Evolutionary conservation across 2,888 invertebrate species (phyloP), one percentile per base, ranked within the genome.

Genomic region (Pantelozetes paolii): DNA sequence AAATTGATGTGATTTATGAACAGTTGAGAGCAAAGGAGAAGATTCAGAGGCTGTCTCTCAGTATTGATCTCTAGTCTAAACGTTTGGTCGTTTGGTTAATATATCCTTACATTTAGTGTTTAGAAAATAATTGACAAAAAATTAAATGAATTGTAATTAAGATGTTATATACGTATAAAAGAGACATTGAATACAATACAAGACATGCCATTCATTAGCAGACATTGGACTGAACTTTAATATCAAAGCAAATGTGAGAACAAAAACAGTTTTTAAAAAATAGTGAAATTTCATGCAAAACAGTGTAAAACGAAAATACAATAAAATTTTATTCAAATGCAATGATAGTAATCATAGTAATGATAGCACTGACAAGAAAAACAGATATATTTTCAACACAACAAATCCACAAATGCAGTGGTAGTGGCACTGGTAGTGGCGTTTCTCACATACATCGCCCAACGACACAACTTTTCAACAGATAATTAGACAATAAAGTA

Each of bases 401-500:
- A 50, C 28, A 64, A 20, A 64, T n/a, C 32, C n/a, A 40, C 8
- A 32, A 40, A 18, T 54, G 13, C 28, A 57, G 57, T 57, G 18
- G 57, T 2, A 5, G 8, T 23, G 57, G 57, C 57, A 57, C 13
- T 57, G 28, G 57, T 20, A 50, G 6, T 50, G 18, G 54, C 59
- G 23, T 28, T n/a, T 32, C 62, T n/a, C 40, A 67, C 67, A 67
- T 23, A 40, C 67, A 67, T 62, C 62, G 62, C 36, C 40, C 69
- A 69, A 45, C 42, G 20, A 69, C 69, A 64, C 28, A 42, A 36
- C 23, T 45, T 42, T 69, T 26, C 26, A 69, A 26, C 69, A 69
- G 45, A 69, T 69, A 69, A 59, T 45, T 69, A 45, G 69, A 69
- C 69, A 69, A 45, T 69, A 69, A 69, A 45, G 69, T 69, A 69